Evolutionary conservation across 2,888 invertebrate species (phyloP).

Genomic region (Pyrrhosoma nymphula): DNA sequence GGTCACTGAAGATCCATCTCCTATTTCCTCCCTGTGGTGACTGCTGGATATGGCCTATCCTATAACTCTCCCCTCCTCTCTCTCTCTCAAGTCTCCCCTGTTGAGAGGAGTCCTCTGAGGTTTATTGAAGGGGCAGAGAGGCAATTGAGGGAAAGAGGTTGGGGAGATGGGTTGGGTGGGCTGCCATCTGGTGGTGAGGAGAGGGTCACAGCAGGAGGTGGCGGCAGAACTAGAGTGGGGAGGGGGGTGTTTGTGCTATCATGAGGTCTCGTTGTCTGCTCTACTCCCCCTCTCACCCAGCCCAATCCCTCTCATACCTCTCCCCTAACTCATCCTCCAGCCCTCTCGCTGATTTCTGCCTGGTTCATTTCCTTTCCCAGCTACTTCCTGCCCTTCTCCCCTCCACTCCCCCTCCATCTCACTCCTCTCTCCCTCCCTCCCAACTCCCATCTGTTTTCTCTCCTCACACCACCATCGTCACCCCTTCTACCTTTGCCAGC

Average conservation of each 20-base stretch:
- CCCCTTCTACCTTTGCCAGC: not conserved
- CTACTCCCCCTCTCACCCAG: not conserved
- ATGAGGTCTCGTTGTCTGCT: constrained; percentile 33
- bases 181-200: not conserved
- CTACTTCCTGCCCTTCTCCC: constrained; percentile 56
- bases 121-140: constrained; percentile 51
- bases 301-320: not conserved
- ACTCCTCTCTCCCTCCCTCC: not conserved
- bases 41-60: constrained; percentile 46
- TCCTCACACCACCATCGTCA: not conserved
- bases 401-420: not conserved
- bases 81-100: constrained; percentile 5
- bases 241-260: constrained; percentile 31
- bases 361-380: constrained; percentile 37
- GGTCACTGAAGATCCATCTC: constrained; percentile 62
- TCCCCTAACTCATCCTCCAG: constrained; percentile 5
- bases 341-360: constrained; percentile 23
- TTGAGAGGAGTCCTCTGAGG: not conserved
- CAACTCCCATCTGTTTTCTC: not conserved
- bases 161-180: not conserved
- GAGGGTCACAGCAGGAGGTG: constrained; percentile 12
- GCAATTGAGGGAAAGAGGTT: constrained; percentile 41
- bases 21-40: constrained; percentile 63
- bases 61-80: not conserved
- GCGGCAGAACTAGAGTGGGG: not conserved